These are phyloP conservation scores for Lamproptera curius DNA, from an alignment of 2,888 invertebrate species.

Conservation along the genomic window DNA sequence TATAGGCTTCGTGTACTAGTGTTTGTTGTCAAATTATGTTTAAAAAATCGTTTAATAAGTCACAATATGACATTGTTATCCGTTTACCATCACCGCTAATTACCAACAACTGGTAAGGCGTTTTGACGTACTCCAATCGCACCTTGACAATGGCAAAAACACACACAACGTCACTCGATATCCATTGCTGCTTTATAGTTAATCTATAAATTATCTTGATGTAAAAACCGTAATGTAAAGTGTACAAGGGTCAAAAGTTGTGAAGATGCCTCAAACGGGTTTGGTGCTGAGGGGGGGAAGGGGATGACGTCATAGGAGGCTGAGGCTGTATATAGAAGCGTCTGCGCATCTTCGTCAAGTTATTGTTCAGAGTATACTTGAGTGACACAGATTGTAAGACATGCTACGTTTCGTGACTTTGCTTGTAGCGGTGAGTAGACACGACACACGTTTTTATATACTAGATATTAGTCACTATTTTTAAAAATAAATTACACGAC, in stretches of 20 bases:
- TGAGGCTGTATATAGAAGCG: slow-evolving; percentile 68
- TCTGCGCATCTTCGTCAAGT: slow-evolving; percentile 48
- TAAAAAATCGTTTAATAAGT: not conserved
- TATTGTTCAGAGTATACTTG: slow-evolving; percentile 42
- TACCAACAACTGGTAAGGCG: not conserved
- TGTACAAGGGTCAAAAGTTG: slow-evolving; percentile 52
- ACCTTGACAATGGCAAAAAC: slow-evolving; percentile 13
- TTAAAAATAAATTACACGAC: too few relatives aligned
- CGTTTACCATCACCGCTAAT: slow-evolving; percentile 6
- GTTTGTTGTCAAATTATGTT: too few relatives aligned
- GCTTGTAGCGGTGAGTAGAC: slow-evolving; percentile 51
- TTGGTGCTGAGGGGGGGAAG: slow-evolving; percentile 29
- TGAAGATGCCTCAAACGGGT: slow-evolving; percentile 59
- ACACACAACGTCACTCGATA: slow-evolving; percentile 17
- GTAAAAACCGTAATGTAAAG: slow-evolving; percentile 40
- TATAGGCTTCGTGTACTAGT: not conserved
- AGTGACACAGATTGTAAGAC: slow-evolving; percentile 35
- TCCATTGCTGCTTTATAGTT: slow-evolving; percentile 2
- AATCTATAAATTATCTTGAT: slow-evolving; percentile 4
- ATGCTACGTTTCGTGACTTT: slow-evolving; percentile 59
- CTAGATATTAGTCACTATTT: too few relatives aligned
- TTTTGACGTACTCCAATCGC: slow-evolving; percentile 8
- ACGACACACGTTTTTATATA: too few relatives aligned
- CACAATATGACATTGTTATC: slow-evolving; percentile 2
- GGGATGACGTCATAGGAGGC: slow-evolving; percentile 62